Evolutionary conservation across 1,140 invertebrate genomes (phyloP), one percentile per base, ranked within the genome.

Genomic region (Polypedilum vanderplanki): DNA sequence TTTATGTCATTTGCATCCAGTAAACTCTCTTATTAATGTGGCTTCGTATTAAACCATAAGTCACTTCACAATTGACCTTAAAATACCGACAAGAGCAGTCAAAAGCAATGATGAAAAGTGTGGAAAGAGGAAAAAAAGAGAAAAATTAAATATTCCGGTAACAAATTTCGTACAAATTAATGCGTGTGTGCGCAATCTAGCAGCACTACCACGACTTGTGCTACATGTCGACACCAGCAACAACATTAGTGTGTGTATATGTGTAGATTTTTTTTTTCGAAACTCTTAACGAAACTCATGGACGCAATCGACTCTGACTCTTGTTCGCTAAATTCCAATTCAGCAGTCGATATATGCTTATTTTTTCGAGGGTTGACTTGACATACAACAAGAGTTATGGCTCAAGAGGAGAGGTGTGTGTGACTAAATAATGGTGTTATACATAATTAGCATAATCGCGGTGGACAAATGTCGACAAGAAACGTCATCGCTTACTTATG

Each of bases 211-310:
- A n/a, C 12, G 10, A 3, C 46, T 57, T 3, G 24, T 5, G 24
- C 5, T 33, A 33, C 10, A 57, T 57, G 46, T 57, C 46, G 46
- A 57, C 46, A 57, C 12, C 46, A 15, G 15, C 46, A n/a, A n/a
- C 46, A 57, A 57, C 10, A n/a, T n/a, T n/a, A 57, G 12, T 57
- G 12, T 57, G 12, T 57, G 12, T n/a, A n/a, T 57, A n/a, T 57
- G 10, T n/a, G n/a, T n/a, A n/a, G n/a, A n/a, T n/a, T n/a, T n/a
- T n/a, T n/a, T n/a, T 57, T 57, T 57, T 15, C 46, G 46, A 57
- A 57, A 57, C 46, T 57, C 46, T 57, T 57, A 57, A 70, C 8
- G 18, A 70, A 70, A 70, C 65, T 70, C 65, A 70, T 20, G 65
- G 65, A 70, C 65, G 65, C 65, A 70, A 70, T 70, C 9, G 17